Conservation (phyloP, 2,888 invertebrate species). For the Macaria notata region DNA sequence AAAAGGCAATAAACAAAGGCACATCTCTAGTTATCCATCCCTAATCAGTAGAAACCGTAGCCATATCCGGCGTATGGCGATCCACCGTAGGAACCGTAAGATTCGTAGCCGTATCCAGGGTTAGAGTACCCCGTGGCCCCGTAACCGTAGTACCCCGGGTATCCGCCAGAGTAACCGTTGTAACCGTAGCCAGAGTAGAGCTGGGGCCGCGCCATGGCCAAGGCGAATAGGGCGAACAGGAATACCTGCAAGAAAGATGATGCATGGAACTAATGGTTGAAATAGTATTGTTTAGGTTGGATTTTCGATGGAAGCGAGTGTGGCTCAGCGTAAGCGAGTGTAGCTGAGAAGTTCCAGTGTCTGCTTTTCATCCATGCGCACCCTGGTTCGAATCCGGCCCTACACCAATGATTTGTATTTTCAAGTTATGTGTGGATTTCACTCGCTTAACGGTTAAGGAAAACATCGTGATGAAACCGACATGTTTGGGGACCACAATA, state of each 20-base stretch:
- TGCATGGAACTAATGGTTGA: too few relatives aligned
- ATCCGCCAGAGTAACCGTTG: slow-evolving; percentile 52
- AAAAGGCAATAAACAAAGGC: not conserved
- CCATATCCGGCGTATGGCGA: slow-evolving; percentile 60
- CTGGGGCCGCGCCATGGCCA: slow-evolving; percentile 75
- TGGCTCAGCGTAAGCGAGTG: too few relatives aligned
- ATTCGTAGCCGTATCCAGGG: slow-evolving; percentile 52
- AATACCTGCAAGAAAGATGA: slow-evolving; percentile 59
- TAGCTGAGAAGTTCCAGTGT: too few relatives aligned
- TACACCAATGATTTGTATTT: too few relatives aligned
- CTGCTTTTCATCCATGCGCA: too few relatives aligned
- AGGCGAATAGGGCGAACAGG: slow-evolving; percentile 67
- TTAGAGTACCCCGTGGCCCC: slow-evolving; percentile 55
- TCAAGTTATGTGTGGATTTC: too few relatives aligned
- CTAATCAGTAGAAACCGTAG: slow-evolving; percentile 60
- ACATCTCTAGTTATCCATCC: not conserved
- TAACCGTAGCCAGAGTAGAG: slow-evolving; percentile 62
- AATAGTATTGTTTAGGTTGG: too few relatives aligned
- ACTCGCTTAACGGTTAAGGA: too few relatives aligned
- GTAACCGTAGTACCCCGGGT: slow-evolving; percentile 63
- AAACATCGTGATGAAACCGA: too few relatives aligned
- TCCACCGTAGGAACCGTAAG: slow-evolving; percentile 57
- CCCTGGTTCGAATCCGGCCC: too few relatives aligned
- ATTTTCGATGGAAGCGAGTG: too few relatives aligned
- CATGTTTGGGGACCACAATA: too few relatives aligned